Conservation (phyloP, 1,140 invertebrate species). For the Varroa destructor region DNA sequence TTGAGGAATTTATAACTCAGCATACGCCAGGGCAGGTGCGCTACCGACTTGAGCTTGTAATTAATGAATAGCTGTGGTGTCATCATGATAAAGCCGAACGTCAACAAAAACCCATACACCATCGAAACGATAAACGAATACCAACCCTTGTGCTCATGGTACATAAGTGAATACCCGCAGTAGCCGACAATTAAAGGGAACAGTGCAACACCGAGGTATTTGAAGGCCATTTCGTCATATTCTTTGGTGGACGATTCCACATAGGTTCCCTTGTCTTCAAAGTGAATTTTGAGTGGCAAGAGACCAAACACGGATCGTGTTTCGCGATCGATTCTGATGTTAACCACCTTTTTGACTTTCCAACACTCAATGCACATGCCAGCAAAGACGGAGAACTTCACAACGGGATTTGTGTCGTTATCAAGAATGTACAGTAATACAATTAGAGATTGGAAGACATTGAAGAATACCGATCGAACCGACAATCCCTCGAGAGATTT, state of each 20-base stretch:
- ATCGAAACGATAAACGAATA: conserved; percentile 73
- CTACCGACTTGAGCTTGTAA: conserved; percentile 96
- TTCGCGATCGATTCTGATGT: conserved; percentile 57
- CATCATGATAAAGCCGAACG: conserved; percentile 99
- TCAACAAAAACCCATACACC: conserved; percentile 94
- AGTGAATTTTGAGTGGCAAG: conserved; percentile 57
- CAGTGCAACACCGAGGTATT: conserved; percentile 85
- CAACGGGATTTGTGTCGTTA: conserved; percentile 93
- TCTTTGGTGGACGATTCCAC: conserved; percentile 82
- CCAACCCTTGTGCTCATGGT: conserved; percentile 97
- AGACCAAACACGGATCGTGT: conserved; percentile 56
- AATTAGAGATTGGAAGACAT: conserved; percentile 88
- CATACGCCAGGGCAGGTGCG: conserved; percentile 97
- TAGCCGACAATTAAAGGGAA: conserved; percentile 86
- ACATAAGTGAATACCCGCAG: conserved; percentile 87
- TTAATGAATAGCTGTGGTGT: conserved; percentile 98
- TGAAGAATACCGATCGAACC: conserved; percentile 96
- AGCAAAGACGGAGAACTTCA: conserved; percentile 77
- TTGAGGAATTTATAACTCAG: conserved; percentile 99
- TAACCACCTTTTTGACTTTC: conserved; percentile 93
- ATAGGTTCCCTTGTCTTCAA: conserved; percentile 91
- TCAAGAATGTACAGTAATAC: conserved; percentile 92
- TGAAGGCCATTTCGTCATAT: conserved; percentile 91
- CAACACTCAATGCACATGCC: conserved; percentile 95
- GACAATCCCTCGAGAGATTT: conserved; percentile 93